Evolutionary conservation across 2,797 vertebrate genomes (phyloP).

Genomic region (Emydoidea blandingii): DNA sequence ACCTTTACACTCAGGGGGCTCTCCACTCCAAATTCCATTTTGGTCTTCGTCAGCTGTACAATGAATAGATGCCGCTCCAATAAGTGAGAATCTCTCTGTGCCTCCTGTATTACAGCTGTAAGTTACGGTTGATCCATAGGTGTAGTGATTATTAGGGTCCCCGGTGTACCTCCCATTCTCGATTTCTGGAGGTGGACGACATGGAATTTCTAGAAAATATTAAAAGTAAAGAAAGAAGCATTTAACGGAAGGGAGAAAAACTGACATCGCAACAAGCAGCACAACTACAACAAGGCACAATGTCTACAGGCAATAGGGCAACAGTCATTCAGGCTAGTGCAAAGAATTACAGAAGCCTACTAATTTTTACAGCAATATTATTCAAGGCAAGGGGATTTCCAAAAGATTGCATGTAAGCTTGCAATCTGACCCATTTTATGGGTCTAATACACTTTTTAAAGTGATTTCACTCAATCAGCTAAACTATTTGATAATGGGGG

Average conservation of each 20-base stretch:
- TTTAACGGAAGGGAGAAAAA: not conserved
- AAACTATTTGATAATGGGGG: not conserved
- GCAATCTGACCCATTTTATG: not conserved
- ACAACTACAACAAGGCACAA: not conserved
- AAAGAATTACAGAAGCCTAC: not conserved
- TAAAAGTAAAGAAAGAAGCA: not conserved
- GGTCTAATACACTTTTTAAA: not conserved
- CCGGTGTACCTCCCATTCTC: conserved; percentile 14
- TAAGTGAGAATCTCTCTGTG: conserved; percentile 24
- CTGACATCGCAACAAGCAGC: not conserved
- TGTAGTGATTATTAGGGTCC: rapidly evolving
- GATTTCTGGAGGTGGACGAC: conserved; percentile 61
- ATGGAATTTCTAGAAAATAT: conserved; percentile 54
- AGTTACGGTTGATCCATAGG: conserved; percentile 57
- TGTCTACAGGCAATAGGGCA: not conserved
- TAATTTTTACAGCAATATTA: not conserved
- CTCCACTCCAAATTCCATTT: conserved; percentile 55
- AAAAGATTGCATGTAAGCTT: not conserved
- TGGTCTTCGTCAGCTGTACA: not conserved
- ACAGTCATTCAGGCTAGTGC: not conserved
- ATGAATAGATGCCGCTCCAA: conserved; percentile 5
- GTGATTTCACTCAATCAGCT: not conserved
- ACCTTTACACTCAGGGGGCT: conserved; percentile 76
- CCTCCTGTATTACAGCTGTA: conserved; percentile 32
- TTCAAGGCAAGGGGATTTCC: not conserved